Base-by-base conservation (phyloP, 1,140 invertebrate genomes). In the Scaptomyza pallida region DNA sequence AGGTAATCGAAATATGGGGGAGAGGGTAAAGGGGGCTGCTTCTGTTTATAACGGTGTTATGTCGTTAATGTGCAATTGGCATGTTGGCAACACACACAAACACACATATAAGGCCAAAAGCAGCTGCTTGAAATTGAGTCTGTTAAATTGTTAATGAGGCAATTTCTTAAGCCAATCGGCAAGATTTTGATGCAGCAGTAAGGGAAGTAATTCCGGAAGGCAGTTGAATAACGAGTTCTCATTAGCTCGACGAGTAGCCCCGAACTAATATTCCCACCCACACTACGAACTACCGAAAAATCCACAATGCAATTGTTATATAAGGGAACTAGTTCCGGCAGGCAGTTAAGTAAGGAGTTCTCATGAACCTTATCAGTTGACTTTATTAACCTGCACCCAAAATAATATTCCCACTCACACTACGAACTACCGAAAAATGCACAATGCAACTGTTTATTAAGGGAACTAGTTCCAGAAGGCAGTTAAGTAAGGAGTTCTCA, bases 61-160 rank as follows among this genome's bases (percentile, higher is more conserved):
- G 83, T 82, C 83, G 83, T 89, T 89, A 89, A 89, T 89, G 83
- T 89, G 83, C 83, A 89, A 89, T 89, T 89, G 83, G 79, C 83
- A 83, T 89, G 83, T 89, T 89, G 83, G 83, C 78, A 76, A 76
- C 71, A 83, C 43, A 51, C 8, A 52, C 40, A 52, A 35, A 37
- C 40, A 26, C 51, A 44, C 41, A 64, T 30, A 52, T 44, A 50
- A 67, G 21, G 45, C 40, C 17, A 33, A 30, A 35, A 85, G 73
- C 74, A 70, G 54, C 43, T 73, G 74, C 60, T 48, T 56, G 17
- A 68, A 81, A 85, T 81, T 57, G 81, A 68, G 77, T 77, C 77
- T 81, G 81, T 81, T 88, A 86, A 81, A 86, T 86, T 78, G 82
- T 82, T 86, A 88, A 86, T 88, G 73, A 78, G 80, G 64, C 68